phyloP scores from a whole-genome alignment of 2,888 invertebrate species.

The Pycnomerus fuliginosus region DNA sequence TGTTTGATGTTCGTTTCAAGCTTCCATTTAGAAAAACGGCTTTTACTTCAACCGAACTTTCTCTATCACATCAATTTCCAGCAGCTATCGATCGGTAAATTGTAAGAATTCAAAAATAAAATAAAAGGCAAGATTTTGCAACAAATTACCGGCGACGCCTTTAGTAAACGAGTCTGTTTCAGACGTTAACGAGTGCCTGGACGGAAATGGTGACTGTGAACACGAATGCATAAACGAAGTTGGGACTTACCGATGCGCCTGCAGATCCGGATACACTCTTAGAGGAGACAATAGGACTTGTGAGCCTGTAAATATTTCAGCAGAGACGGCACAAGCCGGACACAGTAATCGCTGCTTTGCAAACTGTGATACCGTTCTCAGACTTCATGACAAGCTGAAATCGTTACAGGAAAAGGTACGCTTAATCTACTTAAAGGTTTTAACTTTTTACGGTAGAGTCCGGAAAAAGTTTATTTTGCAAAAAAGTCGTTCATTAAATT shows the following conservation, averaged over 20 bases:
- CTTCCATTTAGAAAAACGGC: no score
- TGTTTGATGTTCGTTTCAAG: no score
- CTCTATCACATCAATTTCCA: no score
- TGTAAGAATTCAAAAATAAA: no score
- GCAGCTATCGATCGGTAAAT: no score
- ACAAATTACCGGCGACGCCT: no score
- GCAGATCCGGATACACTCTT: slow-evolving; percentile 57
- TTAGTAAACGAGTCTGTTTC: no score
- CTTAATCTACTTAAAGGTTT: slow-evolving; percentile 16
- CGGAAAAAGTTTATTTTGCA: neutral
- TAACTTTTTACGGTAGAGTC: slow-evolving; percentile 5
- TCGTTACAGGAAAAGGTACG: slow-evolving; percentile 55
- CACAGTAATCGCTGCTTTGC: slow-evolving; percentile 61
- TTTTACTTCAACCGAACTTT: no score
- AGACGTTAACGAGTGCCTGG: slow-evolving; percentile 61
- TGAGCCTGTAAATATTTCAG: slow-evolving; percentile 38
- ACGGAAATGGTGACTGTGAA: slow-evolving; percentile 63
- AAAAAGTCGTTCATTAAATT: slow-evolving; percentile 10
- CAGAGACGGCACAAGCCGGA: slow-evolving; percentile 41
- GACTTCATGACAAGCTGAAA: slow-evolving; percentile 60
- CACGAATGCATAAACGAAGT: slow-evolving; percentile 64
- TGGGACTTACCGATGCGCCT: slow-evolving; percentile 62
- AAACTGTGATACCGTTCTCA: slow-evolving; percentile 62
- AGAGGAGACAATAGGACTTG: slow-evolving; percentile 62
- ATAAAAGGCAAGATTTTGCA: no score